These are phyloP conservation scores for Hiodon tergisus DNA, from an alignment of 2,113 vertebrate species.

Conservation along the genomic window DNA sequence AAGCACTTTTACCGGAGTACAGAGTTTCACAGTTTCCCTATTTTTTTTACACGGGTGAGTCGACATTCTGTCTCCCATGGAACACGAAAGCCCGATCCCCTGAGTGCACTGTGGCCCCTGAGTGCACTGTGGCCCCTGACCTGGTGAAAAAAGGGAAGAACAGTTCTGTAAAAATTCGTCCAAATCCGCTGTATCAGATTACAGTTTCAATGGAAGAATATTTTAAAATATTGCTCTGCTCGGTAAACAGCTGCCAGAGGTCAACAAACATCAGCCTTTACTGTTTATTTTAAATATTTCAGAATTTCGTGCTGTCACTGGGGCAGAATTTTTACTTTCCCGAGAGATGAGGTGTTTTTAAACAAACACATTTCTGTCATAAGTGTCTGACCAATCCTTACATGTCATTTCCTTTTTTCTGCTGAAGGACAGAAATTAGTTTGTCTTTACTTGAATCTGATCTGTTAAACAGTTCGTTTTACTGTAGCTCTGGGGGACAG, in stretches of 20 bases:
- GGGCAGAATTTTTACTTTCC: neutral
- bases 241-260: neutral
- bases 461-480: neutral
- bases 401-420: neutral
- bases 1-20: no score
- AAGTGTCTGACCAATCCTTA: neutral
- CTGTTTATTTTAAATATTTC: neutral
- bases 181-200: neutral
- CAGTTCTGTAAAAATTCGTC: neutral
- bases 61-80: neutral
- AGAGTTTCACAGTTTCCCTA: no score
- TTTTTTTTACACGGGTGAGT: slow-evolving; percentile 18
- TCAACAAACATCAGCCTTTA: neutral
- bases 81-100: neutral
- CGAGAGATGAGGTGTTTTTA: neutral
- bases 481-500: no score
- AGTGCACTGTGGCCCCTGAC: slow-evolving; percentile 29
- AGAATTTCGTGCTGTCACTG: neutral
- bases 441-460: slow-evolving; percentile 3
- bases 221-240: neutral
- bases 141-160: slow-evolving; percentile 32
- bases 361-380: neutral
- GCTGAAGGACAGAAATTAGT: neutral
- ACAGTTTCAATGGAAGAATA: neutral
- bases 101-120: slow-evolving; percentile 25